Evolutionary conservation across 2,888 invertebrate genomes (phyloP).

Genomic region (Xestia rhomboidea): DNA sequence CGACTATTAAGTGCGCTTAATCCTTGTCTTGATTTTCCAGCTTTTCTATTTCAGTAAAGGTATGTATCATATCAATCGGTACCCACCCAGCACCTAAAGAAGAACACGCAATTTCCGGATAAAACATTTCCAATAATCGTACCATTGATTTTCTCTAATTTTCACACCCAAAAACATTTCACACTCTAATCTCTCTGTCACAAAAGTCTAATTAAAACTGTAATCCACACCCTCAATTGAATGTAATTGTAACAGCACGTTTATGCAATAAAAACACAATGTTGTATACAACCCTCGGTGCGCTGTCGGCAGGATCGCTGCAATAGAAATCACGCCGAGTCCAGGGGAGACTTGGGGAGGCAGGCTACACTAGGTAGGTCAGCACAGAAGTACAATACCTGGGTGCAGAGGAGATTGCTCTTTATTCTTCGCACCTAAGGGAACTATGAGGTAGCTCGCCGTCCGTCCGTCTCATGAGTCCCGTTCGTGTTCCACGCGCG

Average conservation of each 20-base stretch:
- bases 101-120: not conserved
- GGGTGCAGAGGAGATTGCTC: not conserved
- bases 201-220: slow-evolving; percentile 65
- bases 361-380: not conserved
- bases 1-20: not conserved
- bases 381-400: slow-evolving; percentile 22
- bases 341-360: slow-evolving; percentile 36
- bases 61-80: not conserved
- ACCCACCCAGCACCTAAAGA: not conserved
- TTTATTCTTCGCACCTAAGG: not conserved
- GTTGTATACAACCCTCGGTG: slow-evolving; percentile 55
- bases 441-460: too few relatives aligned
- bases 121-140: not conserved
- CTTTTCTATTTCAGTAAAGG: not conserved
- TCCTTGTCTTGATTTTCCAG: not conserved
- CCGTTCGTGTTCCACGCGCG: too few relatives aligned
- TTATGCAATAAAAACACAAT: slow-evolving; percentile 69
- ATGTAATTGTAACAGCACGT: slow-evolving; percentile 67
- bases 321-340: slow-evolving; percentile 59
- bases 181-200: slow-evolving; percentile 33
- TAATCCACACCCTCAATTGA: slow-evolving; percentile 61
- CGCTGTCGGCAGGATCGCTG: slow-evolving; percentile 54
- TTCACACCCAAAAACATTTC: slow-evolving; percentile 28
- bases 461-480: too few relatives aligned
- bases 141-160: slow-evolving; percentile 3